phyloP scores from a whole-genome alignment of 2,888 invertebrate species.

The Opisthograptis luteolata region DNA sequence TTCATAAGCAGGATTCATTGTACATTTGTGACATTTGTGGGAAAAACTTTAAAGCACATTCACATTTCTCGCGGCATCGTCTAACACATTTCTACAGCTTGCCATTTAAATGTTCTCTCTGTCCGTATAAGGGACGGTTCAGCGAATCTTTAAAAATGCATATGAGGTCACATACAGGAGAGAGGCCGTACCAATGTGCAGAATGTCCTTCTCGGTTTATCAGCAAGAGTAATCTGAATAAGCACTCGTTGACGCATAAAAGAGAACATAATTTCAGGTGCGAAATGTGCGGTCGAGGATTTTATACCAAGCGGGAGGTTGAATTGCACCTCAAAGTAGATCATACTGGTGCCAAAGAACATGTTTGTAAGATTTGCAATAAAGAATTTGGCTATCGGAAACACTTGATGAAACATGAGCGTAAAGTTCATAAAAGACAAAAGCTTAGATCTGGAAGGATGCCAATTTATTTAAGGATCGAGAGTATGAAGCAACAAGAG shows the following conservation, averaged over 20 bases:
- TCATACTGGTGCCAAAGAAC: slow-evolving; percentile 71
- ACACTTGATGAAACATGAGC: slow-evolving; percentile 76
- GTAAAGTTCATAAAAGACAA: slow-evolving; percentile 71
- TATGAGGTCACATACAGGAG: slow-evolving; percentile 74
- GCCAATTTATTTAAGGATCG: slow-evolving; percentile 69
- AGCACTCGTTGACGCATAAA: slow-evolving; percentile 65
- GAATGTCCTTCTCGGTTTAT: slow-evolving; percentile 68
- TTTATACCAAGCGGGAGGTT: slow-evolving; percentile 61
- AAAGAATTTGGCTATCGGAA: slow-evolving; percentile 75
- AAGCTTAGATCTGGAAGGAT: slow-evolving; percentile 66
- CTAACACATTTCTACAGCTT: slow-evolving; percentile 67
- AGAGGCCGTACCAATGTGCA: slow-evolving; percentile 71
- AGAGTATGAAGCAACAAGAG: slow-evolving; percentile 49
- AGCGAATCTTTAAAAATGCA: slow-evolving; percentile 72
- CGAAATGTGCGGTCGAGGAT: slow-evolving; percentile 66
- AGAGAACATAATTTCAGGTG: slow-evolving; percentile 64
- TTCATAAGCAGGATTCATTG: slow-evolving; percentile 53
- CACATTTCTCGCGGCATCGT: slow-evolving; percentile 65
- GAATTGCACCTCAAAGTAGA: slow-evolving; percentile 72
- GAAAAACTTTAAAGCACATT: slow-evolving; percentile 60
- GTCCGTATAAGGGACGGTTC: slow-evolving; percentile 73
- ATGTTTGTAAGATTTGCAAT: slow-evolving; percentile 67
- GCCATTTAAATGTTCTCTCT: slow-evolving; percentile 67
- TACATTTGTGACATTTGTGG: slow-evolving; percentile 76
- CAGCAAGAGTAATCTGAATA: slow-evolving; percentile 73